These are phyloP conservation scores for Phylloscopus whistleri DNA, from an alignment of 2,113 vertebrate genomes.

Conservation along the genomic window DNA sequence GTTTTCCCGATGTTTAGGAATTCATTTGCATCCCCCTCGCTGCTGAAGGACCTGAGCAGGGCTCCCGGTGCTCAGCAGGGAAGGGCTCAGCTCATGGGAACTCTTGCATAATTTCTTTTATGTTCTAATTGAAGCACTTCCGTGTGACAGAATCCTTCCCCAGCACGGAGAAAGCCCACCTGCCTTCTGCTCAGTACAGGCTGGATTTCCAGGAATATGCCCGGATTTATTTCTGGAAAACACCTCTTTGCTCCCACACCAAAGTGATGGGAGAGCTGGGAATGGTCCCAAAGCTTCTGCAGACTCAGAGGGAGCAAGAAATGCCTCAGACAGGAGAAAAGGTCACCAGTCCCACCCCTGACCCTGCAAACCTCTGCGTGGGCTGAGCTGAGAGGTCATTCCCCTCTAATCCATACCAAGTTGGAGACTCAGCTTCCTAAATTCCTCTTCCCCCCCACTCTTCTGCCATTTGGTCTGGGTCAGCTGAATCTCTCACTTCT, in stretches of 20 bases:
- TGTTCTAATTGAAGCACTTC: neutral
- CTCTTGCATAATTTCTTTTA: neutral
- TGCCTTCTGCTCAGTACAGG: neutral
- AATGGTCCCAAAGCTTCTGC: fast-evolving
- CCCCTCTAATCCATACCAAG: neutral
- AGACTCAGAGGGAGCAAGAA: fast-evolving
- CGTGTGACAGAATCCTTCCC: neutral
- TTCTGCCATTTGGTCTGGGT: neutral
- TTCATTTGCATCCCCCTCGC: neutral
- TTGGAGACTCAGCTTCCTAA: neutral
- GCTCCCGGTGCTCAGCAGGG: neutral
- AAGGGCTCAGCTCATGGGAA: neutral
- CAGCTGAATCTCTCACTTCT: neutral
- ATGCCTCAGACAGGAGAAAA: neutral
- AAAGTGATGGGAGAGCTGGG: neutral
- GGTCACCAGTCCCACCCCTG: neutral
- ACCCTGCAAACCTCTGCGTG: fast-evolving
- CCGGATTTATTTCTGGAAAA: neutral
- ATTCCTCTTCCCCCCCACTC: neutral
- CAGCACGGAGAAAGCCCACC: neutral
- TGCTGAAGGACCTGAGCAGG: neutral
- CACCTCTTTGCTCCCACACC: neutral
- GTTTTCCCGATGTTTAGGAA: neutral
- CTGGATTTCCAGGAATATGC: neutral
- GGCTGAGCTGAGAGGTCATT: neutral